A percentile compares a stretch with the other conserved stretches of the same genome.
phyloP scores from a whole-genome alignment of 2,888 invertebrate species.

The Epirrita christyi region DNA sequence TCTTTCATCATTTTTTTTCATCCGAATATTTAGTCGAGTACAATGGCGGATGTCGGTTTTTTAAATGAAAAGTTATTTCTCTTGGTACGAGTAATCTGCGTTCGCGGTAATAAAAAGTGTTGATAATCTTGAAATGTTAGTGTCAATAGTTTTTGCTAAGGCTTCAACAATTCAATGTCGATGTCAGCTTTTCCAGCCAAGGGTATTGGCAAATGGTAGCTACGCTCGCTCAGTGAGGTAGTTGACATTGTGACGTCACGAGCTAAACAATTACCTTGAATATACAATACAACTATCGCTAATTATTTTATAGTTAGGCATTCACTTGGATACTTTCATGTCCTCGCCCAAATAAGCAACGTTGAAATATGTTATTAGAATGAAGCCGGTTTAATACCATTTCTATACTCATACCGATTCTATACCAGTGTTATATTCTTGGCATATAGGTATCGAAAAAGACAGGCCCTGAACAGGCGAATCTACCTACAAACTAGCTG shows the following conservation, averaged over 20 bases:
- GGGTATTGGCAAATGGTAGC: not conserved
- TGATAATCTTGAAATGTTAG: not conserved
- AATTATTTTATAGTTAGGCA: not conserved
- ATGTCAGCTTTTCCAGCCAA: slow-evolving; percentile 4
- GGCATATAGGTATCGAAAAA: too few species aligned
- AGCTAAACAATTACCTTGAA: not conserved
- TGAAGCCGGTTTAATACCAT: too few species aligned
- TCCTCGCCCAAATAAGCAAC: not conserved
- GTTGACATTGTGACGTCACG: slow-evolving; percentile 16
- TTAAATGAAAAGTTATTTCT: too few species aligned
- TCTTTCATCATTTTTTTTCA: too few species aligned
- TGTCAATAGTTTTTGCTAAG: slow-evolving; percentile 9
- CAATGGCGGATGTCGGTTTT: too few species aligned
- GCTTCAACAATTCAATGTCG: slow-evolving; percentile 5
- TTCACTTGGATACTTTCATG: not conserved
- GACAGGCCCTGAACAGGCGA: too few species aligned
- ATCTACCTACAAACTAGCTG: too few species aligned
- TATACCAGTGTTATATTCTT: too few species aligned
- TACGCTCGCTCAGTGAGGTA: not conserved
- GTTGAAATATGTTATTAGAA: not conserved
- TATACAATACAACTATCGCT: not conserved
- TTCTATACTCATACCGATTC: too few species aligned
- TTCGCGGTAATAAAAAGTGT: too few species aligned
- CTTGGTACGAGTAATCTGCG: too few species aligned
- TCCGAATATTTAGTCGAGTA: too few species aligned